Conservation (phyloP, 2,888 invertebrate species). For the Invenusta paracnida region DNA sequence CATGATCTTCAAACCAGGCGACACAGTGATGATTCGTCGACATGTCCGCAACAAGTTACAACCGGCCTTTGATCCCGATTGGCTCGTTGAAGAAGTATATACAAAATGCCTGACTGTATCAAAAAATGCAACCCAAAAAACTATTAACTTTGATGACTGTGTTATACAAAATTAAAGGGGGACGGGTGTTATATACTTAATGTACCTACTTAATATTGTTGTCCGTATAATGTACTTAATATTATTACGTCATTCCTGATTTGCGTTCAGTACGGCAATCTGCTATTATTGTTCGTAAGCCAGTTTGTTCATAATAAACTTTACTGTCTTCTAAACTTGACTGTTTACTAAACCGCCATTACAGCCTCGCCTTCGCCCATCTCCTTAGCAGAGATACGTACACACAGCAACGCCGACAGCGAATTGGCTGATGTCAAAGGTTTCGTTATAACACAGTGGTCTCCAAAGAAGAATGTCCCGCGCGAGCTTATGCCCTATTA, state of each 20-base stretch:
- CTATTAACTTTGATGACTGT: constrained; percentile 23
- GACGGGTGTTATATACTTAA: constrained; percentile 31
- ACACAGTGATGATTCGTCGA: background rate
- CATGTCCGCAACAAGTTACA: constrained; percentile 27
- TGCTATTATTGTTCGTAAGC: constrained; percentile 23
- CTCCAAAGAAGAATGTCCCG: background rate
- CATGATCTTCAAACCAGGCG: background rate
- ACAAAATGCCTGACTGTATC: constrained; percentile 12
- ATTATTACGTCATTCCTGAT: constrained; percentile 21
- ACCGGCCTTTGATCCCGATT: constrained; percentile 28
- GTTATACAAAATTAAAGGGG: constrained; percentile 28
- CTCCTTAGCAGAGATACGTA: background rate
- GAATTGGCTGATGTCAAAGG: background rate
- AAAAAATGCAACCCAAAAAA: constrained; percentile 24
- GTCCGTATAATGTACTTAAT: constrained; percentile 17
- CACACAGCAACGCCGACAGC: background rate
- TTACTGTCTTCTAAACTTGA: constrained; percentile 25
- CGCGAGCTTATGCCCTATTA: background rate
- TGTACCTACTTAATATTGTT: background rate
- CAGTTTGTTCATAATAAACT: constrained; percentile 29
- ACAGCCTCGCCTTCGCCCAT: background rate
- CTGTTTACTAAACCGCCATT: background rate
- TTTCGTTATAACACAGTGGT: background rate
- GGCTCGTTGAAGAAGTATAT: constrained; percentile 32
- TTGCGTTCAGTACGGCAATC: constrained; percentile 21